These are phyloP conservation scores for Corythaixoides concolor DNA, from an alignment of 2,113 vertebrate genomes.

Conservation along the genomic window DNA sequence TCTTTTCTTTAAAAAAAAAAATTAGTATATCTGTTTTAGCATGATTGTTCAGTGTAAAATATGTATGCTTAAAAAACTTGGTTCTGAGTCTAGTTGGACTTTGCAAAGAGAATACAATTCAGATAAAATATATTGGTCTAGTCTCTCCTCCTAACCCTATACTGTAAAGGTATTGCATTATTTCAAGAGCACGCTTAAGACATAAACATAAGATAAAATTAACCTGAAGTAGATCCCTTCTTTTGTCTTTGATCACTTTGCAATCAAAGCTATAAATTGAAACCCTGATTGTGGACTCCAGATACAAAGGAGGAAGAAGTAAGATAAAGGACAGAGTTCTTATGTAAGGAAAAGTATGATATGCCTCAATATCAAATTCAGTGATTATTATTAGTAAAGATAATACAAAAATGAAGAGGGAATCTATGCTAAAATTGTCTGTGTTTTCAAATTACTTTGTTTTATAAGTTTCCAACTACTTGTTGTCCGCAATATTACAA, in stretches of 20 bases:
- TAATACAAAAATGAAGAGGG: not conserved
- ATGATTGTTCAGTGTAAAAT: not conserved
- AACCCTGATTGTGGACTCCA: not conserved
- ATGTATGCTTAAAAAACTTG: not conserved
- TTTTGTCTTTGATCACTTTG: not conserved
- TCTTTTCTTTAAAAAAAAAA: no score
- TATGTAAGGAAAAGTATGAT: not conserved
- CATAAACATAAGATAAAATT: not conserved
- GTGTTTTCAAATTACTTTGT: not conserved
- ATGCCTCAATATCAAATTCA: not conserved
- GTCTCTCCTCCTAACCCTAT: not conserved
- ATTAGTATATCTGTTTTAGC: not conserved
- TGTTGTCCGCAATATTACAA: not conserved
- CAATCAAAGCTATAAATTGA: not conserved
- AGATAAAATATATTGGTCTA: not conserved
- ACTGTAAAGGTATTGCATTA: not conserved
- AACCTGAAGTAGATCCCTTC: not conserved
- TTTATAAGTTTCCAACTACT: not conserved
- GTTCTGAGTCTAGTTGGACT: not conserved
- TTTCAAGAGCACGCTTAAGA: not conserved
- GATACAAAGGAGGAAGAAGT: not conserved
- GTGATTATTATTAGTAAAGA: not conserved
- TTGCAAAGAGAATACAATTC: not conserved
- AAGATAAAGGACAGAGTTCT: not conserved
- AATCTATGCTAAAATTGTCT: not conserved